Base-by-base conservation (phyloP, 2,113 vertebrate species). In the Syngnathus typhle region DNA sequence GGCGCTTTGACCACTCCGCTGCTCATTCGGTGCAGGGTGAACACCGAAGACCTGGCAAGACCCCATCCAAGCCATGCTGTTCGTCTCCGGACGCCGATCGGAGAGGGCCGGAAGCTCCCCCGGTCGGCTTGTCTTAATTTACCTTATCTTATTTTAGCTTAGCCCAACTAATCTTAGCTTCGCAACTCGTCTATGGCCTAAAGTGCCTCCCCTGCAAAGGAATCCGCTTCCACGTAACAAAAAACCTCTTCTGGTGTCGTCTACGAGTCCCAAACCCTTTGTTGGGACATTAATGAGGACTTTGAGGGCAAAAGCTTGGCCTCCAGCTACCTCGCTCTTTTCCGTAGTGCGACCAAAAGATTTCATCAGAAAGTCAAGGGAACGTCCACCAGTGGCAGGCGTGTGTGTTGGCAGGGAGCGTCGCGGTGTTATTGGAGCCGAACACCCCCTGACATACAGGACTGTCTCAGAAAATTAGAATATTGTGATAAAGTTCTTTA, bases 361-460 rank as follows among this genome's bases (percentile, higher is more conserved):
- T 92, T 90, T 90, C 91, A 89, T 92, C 90, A 92, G 90, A 90
- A 27, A 87, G 2, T 18, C 16, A 8, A 83, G 84, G 84, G 84
- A 85, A 55, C 65, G 83, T 81, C 76, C 7, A 1, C n/a, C 77
- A 81, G 2, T 39, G 18, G 8, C 3, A 60, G 16, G 59, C 19
- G 54, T 1, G 54, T 1, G 2, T 3, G 54, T 1, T 13, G 4
- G n/a, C 36, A 46, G 87, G 85, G 82, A 80, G 3, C 55, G 78
- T 85, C 74, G 21, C 32, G 10, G 43, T 87, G 67, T 76, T 71
- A 39, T 55, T 7, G 7, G 4, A 2, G 1, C 36, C 6, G 4
- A 6, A 18, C 47, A 12, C 68, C 27, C 27, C 27, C 27, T 32
- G 27, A 32, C 27, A 32, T 32, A 32, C 27, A 32, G 27, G 27